Percentiles rank a stretch among this genome's conserved stretches.
Conservation (phyloP, 92 coral and sea anemone species). For the Phenganax stokvisi region DNA sequence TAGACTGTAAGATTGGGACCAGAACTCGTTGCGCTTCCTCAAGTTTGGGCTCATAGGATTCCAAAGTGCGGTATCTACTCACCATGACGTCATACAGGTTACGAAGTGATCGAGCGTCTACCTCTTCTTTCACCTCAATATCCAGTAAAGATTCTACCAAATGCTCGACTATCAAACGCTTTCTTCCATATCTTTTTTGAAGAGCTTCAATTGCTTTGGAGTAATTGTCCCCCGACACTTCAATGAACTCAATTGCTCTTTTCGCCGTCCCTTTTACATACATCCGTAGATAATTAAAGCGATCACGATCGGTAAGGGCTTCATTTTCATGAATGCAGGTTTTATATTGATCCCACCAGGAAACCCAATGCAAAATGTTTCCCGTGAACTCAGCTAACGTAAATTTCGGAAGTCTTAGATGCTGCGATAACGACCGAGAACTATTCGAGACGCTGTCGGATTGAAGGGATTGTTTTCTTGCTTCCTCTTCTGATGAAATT, state of each 20-base stretch:
- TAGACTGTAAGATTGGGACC: not conserved
- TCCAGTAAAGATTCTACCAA: constrained; percentile 9
- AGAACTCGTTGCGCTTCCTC: constrained; percentile 7
- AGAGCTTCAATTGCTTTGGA: not conserved
- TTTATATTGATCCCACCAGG: constrained; percentile 20
- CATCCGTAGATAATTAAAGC: too few relatives aligned
- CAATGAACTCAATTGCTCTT: not conserved
- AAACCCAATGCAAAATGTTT: constrained; percentile 20
- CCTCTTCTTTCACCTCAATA: not conserved
- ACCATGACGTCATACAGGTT: constrained; percentile 29
- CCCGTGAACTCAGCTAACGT: constrained; percentile 11
- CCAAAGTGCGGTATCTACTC: not conserved
- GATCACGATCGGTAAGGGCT: not conserved
- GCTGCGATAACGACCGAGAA: too few relatives aligned
- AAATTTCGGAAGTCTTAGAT: too few relatives aligned
- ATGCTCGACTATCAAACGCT: constrained; percentile 6
- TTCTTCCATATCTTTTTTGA: too few relatives aligned
- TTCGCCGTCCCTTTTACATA: not conserved
- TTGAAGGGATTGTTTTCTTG: too few relatives aligned
- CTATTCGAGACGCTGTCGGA: too few relatives aligned
- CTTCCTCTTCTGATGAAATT: too few relatives aligned
- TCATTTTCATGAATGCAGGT: constrained; percentile 14
- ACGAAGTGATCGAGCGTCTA: constrained; percentile 15
- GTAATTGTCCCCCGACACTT: not conserved
- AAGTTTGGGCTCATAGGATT: not conserved